A percentile compares a stretch with the other conserved stretches of the same genome.
These are phyloP conservation scores for Limnodromus scolopaceus DNA, from an alignment of 2,797 vertebrate species.

Conservation along the genomic window DNA sequence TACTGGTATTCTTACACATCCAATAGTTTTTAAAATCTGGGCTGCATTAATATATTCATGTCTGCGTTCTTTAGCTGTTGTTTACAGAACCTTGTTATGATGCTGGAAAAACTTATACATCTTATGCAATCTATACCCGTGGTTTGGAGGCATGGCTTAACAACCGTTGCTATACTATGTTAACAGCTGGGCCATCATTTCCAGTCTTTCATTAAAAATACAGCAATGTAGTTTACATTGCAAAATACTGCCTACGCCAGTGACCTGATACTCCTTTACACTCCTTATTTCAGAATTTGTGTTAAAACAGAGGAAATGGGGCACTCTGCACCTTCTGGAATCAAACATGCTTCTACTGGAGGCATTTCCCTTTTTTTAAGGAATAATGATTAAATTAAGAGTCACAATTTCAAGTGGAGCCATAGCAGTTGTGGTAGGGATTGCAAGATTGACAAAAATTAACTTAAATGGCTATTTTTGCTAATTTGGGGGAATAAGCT, in stretches of 20 bases:
- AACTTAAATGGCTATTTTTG: neutral
- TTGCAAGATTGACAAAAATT: neutral
- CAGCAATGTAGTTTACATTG: neutral
- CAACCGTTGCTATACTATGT: neutral
- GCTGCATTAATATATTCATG: neutral
- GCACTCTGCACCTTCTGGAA: neutral
- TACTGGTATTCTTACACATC: neutral
- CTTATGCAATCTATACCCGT: neutral
- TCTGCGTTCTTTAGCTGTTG: neutral
- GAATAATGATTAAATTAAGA: neutral
- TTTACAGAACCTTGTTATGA: rapidly evolving
- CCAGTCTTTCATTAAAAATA: neutral
- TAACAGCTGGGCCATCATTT: neutral
- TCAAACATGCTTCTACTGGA: neutral
- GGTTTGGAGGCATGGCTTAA: neutral
- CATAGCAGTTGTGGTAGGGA: neutral
- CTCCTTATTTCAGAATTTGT: neutral
- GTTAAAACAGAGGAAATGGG: neutral
- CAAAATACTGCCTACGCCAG: neutral
- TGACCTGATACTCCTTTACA: neutral
- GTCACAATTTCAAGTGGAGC: neutral
- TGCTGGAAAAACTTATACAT: neutral
- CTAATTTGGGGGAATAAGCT: neutral
- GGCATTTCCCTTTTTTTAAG: neutral
- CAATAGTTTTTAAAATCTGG: neutral